Conservation (phyloP, 2,797 vertebrate species). For the Eleutherodactylus coqui region DNA sequence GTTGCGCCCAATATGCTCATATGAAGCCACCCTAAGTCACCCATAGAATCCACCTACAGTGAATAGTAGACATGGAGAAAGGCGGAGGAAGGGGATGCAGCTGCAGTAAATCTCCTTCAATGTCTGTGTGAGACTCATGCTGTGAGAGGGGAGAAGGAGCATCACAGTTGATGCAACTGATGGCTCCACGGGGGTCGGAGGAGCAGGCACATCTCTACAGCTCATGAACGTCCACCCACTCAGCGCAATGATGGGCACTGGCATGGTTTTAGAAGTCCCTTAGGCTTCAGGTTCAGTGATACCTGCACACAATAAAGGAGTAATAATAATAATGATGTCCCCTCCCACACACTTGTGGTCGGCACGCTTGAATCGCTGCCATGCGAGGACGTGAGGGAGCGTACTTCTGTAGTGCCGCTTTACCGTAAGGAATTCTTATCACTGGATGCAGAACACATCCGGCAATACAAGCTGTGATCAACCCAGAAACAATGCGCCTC, state of each 20-base stretch:
- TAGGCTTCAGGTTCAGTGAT: neutral
- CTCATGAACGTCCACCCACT: no score
- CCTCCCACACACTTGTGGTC: neutral
- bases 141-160: neutral
- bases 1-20: no score
- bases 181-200: no score
- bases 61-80: neutral
- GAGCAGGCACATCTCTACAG: no score
- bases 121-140: neutral
- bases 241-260: no score
- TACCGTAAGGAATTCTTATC: neutral
- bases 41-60: no score
- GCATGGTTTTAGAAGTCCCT: no score
- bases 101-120: neutral
- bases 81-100: neutral
- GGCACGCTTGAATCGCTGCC: neutral
- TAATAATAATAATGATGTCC: neutral
- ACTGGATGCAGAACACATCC: slow-evolving; percentile 27
- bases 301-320: neutral
- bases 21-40: no score
- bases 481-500: slow-evolving; percentile 9
- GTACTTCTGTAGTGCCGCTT: neutral
- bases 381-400: neutral
- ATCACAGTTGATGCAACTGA: neutral
- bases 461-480: slow-evolving; percentile 33